phyloP scores from a whole-genome alignment of 2,888 invertebrate genomes.

The Parasteatoda lunata region DNA sequence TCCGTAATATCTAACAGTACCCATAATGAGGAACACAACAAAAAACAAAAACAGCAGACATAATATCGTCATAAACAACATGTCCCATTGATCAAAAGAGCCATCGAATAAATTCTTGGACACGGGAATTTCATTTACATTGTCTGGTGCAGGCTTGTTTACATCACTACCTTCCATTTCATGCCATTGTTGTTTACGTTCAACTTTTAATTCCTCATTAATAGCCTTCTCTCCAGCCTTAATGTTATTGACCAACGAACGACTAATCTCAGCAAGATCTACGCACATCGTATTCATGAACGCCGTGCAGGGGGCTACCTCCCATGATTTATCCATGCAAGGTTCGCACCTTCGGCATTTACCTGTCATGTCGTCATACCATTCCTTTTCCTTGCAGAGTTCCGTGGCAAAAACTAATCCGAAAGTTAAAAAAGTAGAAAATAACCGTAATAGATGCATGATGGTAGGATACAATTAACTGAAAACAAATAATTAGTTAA shows the following conservation, averaged over 20 bases:
- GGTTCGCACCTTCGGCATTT: slow-evolving; percentile 31
- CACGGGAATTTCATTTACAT: slow-evolving; percentile 4
- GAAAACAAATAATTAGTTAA: too few species aligned
- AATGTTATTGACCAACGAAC: slow-evolving; percentile 13
- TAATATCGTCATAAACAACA: slow-evolving; percentile 21
- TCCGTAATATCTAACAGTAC: slow-evolving; percentile 9
- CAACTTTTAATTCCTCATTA: neutral
- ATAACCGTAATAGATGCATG: too few species aligned
- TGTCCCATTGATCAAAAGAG: slow-evolving; percentile 27
- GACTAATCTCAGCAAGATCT: slow-evolving; percentile 23
- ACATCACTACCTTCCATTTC: slow-evolving; percentile 43
- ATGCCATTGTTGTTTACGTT: slow-evolving; percentile 31
- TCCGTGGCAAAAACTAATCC: slow-evolving; percentile 5
- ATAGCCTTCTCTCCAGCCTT: neutral
- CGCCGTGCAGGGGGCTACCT: slow-evolving; percentile 42
- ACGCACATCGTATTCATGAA: slow-evolving; percentile 55
- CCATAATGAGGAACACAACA: slow-evolving; percentile 3
- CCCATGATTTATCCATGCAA: slow-evolving; percentile 33
- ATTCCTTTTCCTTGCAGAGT: slow-evolving; percentile 36
- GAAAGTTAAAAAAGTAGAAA: neutral
- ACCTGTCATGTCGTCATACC: slow-evolving; percentile 28
- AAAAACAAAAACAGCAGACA: slow-evolving; percentile 23
- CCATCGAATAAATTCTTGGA: neutral
- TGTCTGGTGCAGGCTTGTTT: neutral
- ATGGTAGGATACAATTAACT: too few species aligned